A percentile compares a stretch with the other conserved stretches of the same genome.
Conservation (phyloP, 2,113 vertebrate genomes). For the Chiloscyllium plagiosum region DNA sequence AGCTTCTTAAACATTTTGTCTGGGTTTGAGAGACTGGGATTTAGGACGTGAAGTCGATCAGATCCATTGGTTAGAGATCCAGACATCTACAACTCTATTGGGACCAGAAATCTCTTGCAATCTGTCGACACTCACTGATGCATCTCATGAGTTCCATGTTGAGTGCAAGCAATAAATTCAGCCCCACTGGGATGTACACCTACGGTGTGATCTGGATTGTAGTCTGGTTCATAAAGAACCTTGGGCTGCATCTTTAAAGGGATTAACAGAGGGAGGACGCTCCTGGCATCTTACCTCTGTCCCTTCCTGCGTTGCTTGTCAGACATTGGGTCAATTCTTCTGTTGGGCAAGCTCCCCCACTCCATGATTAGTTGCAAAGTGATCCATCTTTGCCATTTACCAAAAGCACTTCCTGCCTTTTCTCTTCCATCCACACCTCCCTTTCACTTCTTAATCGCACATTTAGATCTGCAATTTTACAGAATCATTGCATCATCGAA, state of each 20-base stretch:
- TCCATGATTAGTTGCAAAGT: background rate
- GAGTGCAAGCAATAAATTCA: background rate
- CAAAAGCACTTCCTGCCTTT: background rate
- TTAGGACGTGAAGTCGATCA: conserved; percentile 39
- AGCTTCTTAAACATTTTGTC: no score
- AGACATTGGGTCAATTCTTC: background rate
- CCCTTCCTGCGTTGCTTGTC: background rate
- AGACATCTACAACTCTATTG: background rate
- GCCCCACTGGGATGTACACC: background rate
- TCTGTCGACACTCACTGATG: background rate
- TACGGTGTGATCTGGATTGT: background rate
- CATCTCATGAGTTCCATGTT: background rate
- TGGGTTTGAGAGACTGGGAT: background rate
- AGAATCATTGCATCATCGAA: background rate
- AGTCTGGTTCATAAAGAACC: background rate
- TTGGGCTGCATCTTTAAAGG: background rate
- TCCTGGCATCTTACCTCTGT: background rate
- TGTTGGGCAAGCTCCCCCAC: background rate
- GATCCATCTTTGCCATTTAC: background rate
- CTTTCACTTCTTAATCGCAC: background rate
- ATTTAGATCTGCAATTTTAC: background rate
- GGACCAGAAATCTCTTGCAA: background rate
- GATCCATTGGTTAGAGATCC: conserved; percentile 43
- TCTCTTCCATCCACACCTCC: background rate
- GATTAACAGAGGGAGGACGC: background rate